A percentile compares a stretch with the other conserved stretches of the same genome.
Evolutionary conservation across 2,113 vertebrate genomes (phyloP).

Genomic region (Calidris pygmaea): DNA sequence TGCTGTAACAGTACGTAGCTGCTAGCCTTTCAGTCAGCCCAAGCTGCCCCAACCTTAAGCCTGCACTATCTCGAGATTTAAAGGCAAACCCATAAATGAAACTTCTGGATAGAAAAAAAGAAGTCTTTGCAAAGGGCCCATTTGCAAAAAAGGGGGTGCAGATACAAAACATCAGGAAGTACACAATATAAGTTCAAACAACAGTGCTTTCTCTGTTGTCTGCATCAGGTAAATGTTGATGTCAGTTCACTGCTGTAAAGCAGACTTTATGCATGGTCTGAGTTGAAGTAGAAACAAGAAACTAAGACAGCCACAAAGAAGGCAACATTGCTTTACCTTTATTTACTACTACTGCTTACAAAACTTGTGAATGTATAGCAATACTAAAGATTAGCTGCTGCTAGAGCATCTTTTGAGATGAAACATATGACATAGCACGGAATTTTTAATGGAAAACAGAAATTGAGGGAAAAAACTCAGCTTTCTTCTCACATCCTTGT

Average conservation of each 20-base stretch:
- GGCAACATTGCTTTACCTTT: not conserved
- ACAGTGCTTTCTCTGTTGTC: not conserved
- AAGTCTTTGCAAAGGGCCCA: not conserved
- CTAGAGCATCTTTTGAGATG: not conserved
- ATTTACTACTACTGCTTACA: constrained; percentile 10
- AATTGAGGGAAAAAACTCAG: not conserved
- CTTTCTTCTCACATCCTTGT: constrained; percentile 81
- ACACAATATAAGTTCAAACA: not conserved
- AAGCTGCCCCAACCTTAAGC: not conserved
- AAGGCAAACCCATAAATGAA: not conserved
- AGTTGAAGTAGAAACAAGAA: not conserved
- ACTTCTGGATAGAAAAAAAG: not conserved
- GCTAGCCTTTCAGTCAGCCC: not conserved
- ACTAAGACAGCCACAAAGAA: not conserved
- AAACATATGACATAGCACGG: not conserved
- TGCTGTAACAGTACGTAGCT: not conserved
- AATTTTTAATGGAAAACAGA: not conserved
- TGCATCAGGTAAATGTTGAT: not conserved
- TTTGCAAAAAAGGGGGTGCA: not conserved
- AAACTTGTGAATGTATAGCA: not conserved
- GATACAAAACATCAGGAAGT: not conserved
- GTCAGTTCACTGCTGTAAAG: not conserved
- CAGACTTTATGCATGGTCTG: not conserved
- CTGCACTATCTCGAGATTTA: not conserved
- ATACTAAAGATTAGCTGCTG: not conserved